Evolutionary conservation across 2,888 invertebrate genomes (phyloP).

Genomic region (Drosophila infuscata): DNA sequence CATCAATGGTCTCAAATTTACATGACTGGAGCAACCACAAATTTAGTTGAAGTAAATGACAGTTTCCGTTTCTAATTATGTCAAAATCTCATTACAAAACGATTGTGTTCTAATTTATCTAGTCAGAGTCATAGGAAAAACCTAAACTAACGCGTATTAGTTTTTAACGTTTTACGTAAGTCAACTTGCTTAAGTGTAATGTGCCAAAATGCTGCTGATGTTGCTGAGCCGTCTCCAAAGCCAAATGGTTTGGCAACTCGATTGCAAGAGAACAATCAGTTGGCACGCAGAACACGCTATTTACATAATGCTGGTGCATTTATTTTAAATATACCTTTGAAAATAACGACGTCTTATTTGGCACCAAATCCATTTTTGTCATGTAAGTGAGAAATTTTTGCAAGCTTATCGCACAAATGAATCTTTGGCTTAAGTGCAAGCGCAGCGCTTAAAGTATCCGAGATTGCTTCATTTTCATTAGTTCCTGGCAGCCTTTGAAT

Average conservation of each 20-base stretch:
- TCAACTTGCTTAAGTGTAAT: conserved; percentile 15
- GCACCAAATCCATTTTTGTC: conserved; percentile 22
- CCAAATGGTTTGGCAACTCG: conserved; percentile 25
- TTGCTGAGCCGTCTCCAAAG: conserved; percentile 14
- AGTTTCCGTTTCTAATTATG: conserved; percentile 71
- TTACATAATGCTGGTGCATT: conserved; percentile 44
- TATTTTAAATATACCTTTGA: conserved; percentile 9
- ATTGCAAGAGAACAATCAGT: conserved; percentile 22
- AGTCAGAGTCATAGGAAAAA: conserved; percentile 15
- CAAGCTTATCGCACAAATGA: conserved; percentile 24
- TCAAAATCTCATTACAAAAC: conserved; percentile 69
- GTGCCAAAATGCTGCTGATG: conserved; percentile 36
- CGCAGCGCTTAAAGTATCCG: conserved; percentile 15
- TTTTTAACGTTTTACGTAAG: conserved; percentile 48
- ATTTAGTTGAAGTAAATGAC: conserved; percentile 64
- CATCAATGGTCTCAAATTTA: conserved; percentile 62
- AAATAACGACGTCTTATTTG: conserved; percentile 19
- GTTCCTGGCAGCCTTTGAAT: neutral
- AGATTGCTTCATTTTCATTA: conserved; percentile 7
- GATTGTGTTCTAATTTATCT: conserved; percentile 76
- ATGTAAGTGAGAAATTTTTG: conserved; percentile 46
- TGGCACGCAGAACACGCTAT: conserved; percentile 43
- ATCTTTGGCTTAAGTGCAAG: conserved; percentile 34
- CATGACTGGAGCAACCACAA: conserved; percentile 37
- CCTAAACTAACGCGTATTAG: conserved; percentile 25